A percentile compares a stretch with the other conserved stretches of the same genome.
Conservation (phyloP, 2,113 vertebrate species). For the Hydrochoerus hydrochaeris region DNA sequence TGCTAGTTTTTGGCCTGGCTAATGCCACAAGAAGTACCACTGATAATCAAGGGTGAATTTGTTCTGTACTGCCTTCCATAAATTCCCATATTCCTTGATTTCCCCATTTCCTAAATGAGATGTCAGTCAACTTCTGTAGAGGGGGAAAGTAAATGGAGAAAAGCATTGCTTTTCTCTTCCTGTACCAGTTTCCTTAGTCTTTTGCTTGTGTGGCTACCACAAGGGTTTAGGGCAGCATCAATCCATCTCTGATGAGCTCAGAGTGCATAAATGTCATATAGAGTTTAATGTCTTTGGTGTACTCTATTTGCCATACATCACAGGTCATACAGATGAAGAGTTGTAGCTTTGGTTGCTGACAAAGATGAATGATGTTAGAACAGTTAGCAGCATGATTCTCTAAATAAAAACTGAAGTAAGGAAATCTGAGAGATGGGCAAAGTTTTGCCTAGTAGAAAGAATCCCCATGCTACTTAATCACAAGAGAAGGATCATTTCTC, state of each 20-base stretch:
- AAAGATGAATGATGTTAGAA: slow-evolving; percentile 65
- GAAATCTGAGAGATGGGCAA: slow-evolving; percentile 69
- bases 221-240: slow-evolving; percentile 31
- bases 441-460: slow-evolving; percentile 17
- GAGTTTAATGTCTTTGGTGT: slow-evolving; percentile 43
- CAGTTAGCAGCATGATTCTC: slow-evolving; percentile 69
- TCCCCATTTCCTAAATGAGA: slow-evolving; percentile 34
- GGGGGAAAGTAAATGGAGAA: background rate
- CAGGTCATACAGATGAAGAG: background rate
- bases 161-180: background rate
- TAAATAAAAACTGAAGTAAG: slow-evolving; percentile 70
- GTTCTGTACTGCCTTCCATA: background rate
- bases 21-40: background rate
- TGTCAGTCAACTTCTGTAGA: background rate
- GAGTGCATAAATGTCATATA: slow-evolving; percentile 55
- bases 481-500: slow-evolving; percentile 4
- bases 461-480: slow-evolving; percentile 6
- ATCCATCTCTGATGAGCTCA: slow-evolving; percentile 54
- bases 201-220: slow-evolving; percentile 18
- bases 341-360: slow-evolving; percentile 59
- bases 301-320: slow-evolving; percentile 57
- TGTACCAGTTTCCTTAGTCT: background rate
- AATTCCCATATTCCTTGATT: background rate
- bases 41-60: slow-evolving; percentile 39
- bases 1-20: background rate